Base-by-base conservation (phyloP, 1,140 invertebrate genomes). In the Zaprionus gabonicus region DNA sequence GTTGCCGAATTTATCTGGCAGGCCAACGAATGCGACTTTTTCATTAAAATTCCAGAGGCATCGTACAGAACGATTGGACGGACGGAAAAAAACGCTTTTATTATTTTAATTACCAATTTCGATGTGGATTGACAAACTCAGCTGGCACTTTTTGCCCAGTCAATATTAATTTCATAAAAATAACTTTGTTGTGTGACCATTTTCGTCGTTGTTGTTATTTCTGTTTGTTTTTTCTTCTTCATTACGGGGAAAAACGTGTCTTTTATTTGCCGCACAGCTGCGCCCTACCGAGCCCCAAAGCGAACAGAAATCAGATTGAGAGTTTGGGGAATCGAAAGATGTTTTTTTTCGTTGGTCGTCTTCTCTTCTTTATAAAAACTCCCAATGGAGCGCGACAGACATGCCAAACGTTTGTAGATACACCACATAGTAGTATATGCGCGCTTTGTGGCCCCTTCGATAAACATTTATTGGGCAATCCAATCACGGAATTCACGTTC, bases 161-260 rank as follows among this genome's bases (percentile, higher is more conserved):
- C 81, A 90, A 88, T 88, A 88, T 88, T 90, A 88, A 88, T 88
- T 88, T 88, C 81, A 88, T 90, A 83, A 90, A 90, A 90, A 84
- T 71, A 90, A 73, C 84, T 84, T 86, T 68, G 71, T 63, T 41
- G 64, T 66, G 62, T 69, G 69, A 77, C 77, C 65, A 77, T 77
- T 80, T 73, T 57, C 1, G n/a, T 51, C n/a, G 44, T 20, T 49
- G 6, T 58, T 46, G n/a, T 23, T 46, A 17, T 59, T 46, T 23
- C 36, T 65, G 20, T 71, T 65, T 82, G 80, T 68, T 78, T 65
- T 78, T 68, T 44, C 41, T 73, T 51, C 46, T 73, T 51, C 46
- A 51, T 51, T 51, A 23, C 12, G 46, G 46, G 62, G 66, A 78
- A 81, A 88, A 81, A 88, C 84, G 85, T 88, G 84, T 90, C 84